These are phyloP conservation scores for Gobio occitaniae DNA, from an alignment of 2,797 vertebrate species.

Conservation along the genomic window DNA sequence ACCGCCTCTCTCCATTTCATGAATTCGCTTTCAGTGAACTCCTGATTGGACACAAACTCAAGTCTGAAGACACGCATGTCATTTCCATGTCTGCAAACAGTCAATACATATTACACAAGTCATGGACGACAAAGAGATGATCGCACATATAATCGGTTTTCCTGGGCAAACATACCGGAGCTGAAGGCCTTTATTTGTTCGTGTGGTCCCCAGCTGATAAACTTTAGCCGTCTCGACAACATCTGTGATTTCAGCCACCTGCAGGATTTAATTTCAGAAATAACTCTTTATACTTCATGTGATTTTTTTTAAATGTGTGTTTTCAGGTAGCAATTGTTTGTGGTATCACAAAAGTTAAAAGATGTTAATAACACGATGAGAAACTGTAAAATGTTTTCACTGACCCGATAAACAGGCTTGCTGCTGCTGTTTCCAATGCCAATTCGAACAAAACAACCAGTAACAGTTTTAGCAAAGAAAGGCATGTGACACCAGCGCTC, in stretches of 20 bases:
- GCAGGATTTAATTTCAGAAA: neutral
- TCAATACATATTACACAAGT: neutral
- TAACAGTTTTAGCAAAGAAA: constrained; percentile 97
- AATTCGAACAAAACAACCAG: constrained; percentile 96
- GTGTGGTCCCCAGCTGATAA: constrained; percentile 93
- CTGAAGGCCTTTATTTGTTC: constrained; percentile 97
- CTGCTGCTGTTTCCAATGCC: constrained; percentile 99
- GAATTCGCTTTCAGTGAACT: constrained; percentile 97
- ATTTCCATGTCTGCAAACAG: constrained; percentile 87
- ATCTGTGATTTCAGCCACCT: constrained; percentile 98
- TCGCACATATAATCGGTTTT: neutral
- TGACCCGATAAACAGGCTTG: constrained; percentile 97
- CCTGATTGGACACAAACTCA: constrained; percentile 99
- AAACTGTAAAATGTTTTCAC: constrained; percentile 41
- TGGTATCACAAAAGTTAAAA: neutral
- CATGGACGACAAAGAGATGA: neutral
- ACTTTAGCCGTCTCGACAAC: constrained; percentile 97
- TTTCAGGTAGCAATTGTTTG: neutral
- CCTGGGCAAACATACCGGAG: constrained; percentile 79
- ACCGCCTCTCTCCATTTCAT: constrained; percentile 99
- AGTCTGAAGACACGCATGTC: constrained; percentile 96
- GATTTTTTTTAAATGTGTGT: neutral
- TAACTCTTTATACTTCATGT: neutral
- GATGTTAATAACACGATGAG: neutral
- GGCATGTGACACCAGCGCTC: constrained; percentile 99